Base-by-base conservation (phyloP, 2,113 vertebrate species). In the Sander lucioperca region DNA sequence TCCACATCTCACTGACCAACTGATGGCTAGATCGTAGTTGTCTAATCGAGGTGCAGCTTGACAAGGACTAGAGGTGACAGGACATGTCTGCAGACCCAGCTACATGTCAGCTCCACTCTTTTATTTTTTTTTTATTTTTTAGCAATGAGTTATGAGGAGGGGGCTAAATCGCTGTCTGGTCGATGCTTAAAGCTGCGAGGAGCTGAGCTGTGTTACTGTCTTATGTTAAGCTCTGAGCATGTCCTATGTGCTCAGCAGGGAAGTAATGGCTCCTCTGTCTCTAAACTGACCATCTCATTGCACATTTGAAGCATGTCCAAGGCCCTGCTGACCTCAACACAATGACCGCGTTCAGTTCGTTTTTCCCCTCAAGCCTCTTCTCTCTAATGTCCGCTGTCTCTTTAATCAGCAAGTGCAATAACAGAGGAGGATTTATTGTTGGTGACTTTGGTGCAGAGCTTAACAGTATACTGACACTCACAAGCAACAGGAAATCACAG, bases 31-130 rank as follows among this genome's bases (percentile, higher is more conserved):
- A 54, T 79, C 5, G 6, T 25, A 74, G 48, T 70, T 53, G 73
- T 76, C 82, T 95, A 93, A 14, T 92, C 92, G 77, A 96, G 96
- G 88, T 94, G 95, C 73, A 93, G 96, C 77, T 93, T 97, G 93
- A 97, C 96, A 89, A 95, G 96, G 96, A 67, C 72, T 36, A 66
- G 56, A 77, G 83, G 63, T 77, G 85, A 82, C 80, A 56, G 62
- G 67, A 76, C 30, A 80, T 57, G 77, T 45, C 73, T 50, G 47
- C 45, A 33, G 58, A 76, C 64, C 83, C 66, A 2, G 74, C 76
- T 66, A 33, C 71, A 39, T 61, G 50, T 74, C 25, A 3, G 25
- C 73, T 74, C 51, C 39, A 11, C 39, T 66, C 48, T 27, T 67
- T 65, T 76, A 1, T 33, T 33, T 33, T 33, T 33, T 33, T 33